These are phyloP conservation scores for Macrobrachium rosenbergii DNA, from an alignment of 1,140 invertebrate genomes.

Conservation along the genomic window DNA sequence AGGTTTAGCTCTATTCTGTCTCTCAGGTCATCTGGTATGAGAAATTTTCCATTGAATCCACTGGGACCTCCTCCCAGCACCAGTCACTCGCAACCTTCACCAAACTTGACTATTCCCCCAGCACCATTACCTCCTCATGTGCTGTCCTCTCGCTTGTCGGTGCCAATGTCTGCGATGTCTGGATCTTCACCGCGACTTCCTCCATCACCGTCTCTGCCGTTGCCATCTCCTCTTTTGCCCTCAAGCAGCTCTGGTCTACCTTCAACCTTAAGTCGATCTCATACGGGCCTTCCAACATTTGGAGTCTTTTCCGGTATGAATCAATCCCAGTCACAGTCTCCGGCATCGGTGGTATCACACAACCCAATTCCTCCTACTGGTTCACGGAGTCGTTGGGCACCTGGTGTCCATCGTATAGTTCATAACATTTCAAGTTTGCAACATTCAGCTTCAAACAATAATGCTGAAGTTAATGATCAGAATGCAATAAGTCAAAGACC, in stretches of 20 bases:
- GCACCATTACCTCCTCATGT: slow-evolving; percentile 20
- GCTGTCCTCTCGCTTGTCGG: slow-evolving; percentile 1
- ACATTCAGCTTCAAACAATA: slow-evolving; percentile 16
- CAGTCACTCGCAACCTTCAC: slow-evolving; percentile 30
- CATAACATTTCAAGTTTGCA: slow-evolving; percentile 49
- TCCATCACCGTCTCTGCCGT: slow-evolving; percentile 18
- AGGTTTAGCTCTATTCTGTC: slow-evolving; percentile 49
- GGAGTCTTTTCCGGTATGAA: slow-evolving; percentile 34
- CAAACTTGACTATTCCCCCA: slow-evolving; percentile 32
- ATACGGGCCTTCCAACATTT: slow-evolving; percentile 8
- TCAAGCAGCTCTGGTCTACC: slow-evolving; percentile 10
- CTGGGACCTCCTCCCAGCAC: slow-evolving; percentile 12
- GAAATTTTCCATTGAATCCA: slow-evolving; percentile 29
- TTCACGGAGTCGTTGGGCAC: slow-evolving; percentile 38
- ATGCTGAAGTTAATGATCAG: slow-evolving; percentile 8
- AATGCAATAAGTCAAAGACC: background rate
- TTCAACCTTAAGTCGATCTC: background rate
- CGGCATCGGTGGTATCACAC: too few relatives aligned
- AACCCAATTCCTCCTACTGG: slow-evolving; percentile 23
- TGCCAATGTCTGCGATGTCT: background rate
- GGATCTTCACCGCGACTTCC: background rate
- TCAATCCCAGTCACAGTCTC: slow-evolving; percentile 18
- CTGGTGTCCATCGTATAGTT: slow-evolving; percentile 44
- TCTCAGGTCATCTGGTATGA: slow-evolving; percentile 1
- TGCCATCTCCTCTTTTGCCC: background rate